These are phyloP conservation scores for Onchidella celtica DNA, from an alignment of 2,888 invertebrate genomes.

Conservation along the genomic window DNA sequence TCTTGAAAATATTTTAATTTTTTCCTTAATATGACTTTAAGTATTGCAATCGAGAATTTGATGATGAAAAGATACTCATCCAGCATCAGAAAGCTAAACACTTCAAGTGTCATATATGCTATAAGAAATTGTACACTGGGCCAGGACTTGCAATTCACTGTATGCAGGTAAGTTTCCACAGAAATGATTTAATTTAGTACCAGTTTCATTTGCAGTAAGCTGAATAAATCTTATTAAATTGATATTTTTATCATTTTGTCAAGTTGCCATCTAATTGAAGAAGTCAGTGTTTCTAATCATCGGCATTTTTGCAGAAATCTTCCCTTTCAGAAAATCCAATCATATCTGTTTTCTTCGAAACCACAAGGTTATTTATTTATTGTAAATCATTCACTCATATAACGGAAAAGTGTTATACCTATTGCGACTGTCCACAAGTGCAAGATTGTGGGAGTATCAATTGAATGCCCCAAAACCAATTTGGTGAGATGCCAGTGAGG, in stretches of 20 bases:
- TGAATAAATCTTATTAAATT: neutral
- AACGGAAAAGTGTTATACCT: too few species aligned
- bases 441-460: too few species aligned
- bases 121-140: conserved; percentile 98
- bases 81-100: conserved; percentile 99
- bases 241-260: neutral
- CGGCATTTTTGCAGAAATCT: neutral
- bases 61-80: conserved; percentile 99
- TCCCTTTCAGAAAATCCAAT: too few species aligned
- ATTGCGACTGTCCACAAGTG: too few species aligned
- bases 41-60: conserved; percentile 99
- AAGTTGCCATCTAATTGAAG: neutral
- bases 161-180: conserved; percentile 90
- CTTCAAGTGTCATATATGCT: conserved; percentile 99
- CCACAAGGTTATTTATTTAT: too few species aligned
- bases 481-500: too few species aligned
- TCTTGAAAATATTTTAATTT: too few species aligned
- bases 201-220: neutral
- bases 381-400: too few species aligned
- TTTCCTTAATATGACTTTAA: conserved; percentile 83
- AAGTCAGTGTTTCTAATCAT: too few species aligned
- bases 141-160: conserved; percentile 99
- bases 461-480: too few species aligned
- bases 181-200: neutral
- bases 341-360: too few species aligned